Percentiles rank a stretch among this genome's conserved stretches.
Conservation (phyloP, 2,888 invertebrate genomes). For the Frankliniella fusca region DNA sequence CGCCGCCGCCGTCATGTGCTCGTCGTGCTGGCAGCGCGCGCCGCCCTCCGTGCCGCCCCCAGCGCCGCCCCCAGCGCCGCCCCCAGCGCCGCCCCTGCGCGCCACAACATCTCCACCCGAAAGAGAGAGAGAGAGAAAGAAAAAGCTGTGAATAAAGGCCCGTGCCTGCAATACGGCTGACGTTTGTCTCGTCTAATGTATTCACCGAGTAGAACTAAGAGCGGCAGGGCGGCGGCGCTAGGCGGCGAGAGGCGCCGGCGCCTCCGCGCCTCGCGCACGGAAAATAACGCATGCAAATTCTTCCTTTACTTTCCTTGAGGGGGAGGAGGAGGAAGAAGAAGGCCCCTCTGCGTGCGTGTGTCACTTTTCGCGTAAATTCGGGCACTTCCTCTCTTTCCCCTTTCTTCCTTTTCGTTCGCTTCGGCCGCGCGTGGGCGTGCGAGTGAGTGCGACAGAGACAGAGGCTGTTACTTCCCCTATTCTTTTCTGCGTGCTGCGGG, state of each 20-base stretch:
- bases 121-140: background rate
- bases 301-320: slow-evolving; percentile 1
- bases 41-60: too few species aligned
- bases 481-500: too few species aligned
- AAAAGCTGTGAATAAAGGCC: slow-evolving; percentile 4
- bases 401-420: background rate
- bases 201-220: slow-evolving; percentile 25
- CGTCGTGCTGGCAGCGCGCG: too few species aligned
- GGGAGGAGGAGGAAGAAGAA: too few species aligned
- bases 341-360: background rate
- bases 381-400: background rate
- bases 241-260: background rate
- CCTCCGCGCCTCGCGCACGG: background rate
- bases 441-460: too few species aligned
- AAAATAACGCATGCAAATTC: slow-evolving; percentile 25
- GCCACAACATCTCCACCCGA: background rate
- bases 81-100: too few species aligned
- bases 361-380: slow-evolving; percentile 26
- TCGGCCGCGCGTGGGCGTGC: background rate
- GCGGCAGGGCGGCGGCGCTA: background rate
- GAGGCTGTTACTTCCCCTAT: too few species aligned
- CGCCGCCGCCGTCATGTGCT: too few species aligned
- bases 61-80: too few species aligned
- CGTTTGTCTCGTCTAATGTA: slow-evolving; percentile 24
- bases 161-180: background rate